phyloP scores from a whole-genome alignment of 2,888 invertebrate species.

The Acanthococcus lagerstroemiae region DNA sequence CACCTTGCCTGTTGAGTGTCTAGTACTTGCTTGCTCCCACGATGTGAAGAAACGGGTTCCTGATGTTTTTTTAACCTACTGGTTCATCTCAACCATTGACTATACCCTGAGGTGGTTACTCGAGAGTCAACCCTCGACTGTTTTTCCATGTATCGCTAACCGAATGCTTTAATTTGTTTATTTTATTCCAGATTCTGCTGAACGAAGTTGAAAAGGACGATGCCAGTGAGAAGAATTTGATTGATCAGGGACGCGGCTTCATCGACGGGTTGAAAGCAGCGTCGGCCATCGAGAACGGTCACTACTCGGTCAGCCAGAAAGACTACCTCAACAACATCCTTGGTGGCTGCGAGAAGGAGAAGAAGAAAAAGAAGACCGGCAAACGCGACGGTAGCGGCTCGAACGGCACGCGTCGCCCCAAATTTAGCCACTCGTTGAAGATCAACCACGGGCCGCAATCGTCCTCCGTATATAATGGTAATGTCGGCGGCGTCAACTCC shows the following conservation, averaged over 20 bases:
- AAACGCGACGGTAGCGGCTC: constrained; percentile 15
- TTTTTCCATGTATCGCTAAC: background rate
- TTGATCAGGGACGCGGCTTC: constrained; percentile 14
- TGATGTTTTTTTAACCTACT: too few relatives aligned
- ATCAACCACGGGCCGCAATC: constrained; percentile 13
- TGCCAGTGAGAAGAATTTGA: constrained; percentile 13
- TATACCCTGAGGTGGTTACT: too few relatives aligned
- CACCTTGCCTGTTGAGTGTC: too few relatives aligned
- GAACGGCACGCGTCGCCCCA: constrained; percentile 15
- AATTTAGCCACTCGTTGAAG: constrained; percentile 24
- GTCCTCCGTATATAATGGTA: constrained; percentile 15
- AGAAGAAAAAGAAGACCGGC: constrained; percentile 17
- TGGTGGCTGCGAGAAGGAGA: constrained; percentile 21
- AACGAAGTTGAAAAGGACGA: constrained; percentile 17
- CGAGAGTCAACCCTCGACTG: too few relatives aligned
- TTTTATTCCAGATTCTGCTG: constrained; percentile 5
- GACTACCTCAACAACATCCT: constrained; percentile 14
- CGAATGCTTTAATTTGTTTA: background rate
- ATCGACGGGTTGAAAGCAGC: background rate
- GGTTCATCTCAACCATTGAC: too few relatives aligned
- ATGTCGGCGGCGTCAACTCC: background rate
- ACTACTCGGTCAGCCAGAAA: constrained; percentile 4
- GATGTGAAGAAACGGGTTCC: too few relatives aligned
- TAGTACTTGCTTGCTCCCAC: too few relatives aligned
- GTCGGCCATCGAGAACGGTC: constrained; percentile 4